These are phyloP conservation scores for Dolomedes plantarius DNA, from an alignment of 2,888 invertebrate species.

Conservation along the genomic window DNA sequence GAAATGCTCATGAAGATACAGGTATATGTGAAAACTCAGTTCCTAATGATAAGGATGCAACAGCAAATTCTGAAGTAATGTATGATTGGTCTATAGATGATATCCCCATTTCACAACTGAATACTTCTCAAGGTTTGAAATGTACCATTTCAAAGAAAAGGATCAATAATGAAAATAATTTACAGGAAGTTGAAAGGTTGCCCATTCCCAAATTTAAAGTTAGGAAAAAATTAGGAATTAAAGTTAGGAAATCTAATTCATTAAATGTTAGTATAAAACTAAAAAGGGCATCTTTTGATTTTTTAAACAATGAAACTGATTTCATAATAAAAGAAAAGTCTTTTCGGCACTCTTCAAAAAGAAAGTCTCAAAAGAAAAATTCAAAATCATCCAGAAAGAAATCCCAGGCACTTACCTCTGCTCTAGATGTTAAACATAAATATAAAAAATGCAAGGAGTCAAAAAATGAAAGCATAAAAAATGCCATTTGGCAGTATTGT, in stretches of 20 bases:
- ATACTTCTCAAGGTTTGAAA: neutral
- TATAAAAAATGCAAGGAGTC: neutral
- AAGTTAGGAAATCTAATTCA: neutral
- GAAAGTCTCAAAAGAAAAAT: neutral
- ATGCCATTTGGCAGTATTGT: neutral
- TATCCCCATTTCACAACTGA: neutral
- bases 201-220: neutral
- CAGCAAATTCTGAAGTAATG: neutral
- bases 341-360: neutral
- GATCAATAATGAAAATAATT: neutral
- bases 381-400: neutral
- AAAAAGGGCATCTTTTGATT: neutral
- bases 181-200: neutral
- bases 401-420: neutral
- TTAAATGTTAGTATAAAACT: neutral
- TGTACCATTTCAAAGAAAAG: neutral
- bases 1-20: neutral
- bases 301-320: neutral
- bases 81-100: conserved; percentile 3
- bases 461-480: neutral
- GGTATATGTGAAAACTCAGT: neutral
- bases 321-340: neutral
- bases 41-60: neutral
- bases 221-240: neutral
- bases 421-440: neutral